Conservation (phyloP, 30 jellyfish, hydroid and myxozoan genomes). For the Chrysaora quinquecirrha region DNA sequence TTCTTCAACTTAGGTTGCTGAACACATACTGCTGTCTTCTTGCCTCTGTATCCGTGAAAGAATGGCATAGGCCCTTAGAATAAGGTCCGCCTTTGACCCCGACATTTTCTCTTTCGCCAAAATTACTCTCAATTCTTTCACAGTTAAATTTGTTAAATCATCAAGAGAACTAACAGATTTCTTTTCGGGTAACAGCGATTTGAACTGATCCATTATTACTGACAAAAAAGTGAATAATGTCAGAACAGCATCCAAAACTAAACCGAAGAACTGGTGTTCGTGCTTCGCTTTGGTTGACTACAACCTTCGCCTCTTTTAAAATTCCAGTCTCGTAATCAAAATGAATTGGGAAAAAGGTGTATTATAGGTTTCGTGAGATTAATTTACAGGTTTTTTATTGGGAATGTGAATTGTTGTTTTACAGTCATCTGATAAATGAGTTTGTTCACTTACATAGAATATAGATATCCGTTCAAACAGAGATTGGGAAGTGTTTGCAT, state of each 20-base stretch:
- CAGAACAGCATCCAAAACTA: neutral
- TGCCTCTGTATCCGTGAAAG: slow-evolving; percentile 15
- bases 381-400: too few relatives aligned
- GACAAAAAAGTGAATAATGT: too few relatives aligned
- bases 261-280: neutral
- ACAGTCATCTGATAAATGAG: too few relatives aligned
- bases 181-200: slow-evolving; percentile 18
- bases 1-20: slow-evolving; percentile 17
- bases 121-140: slow-evolving; percentile 24
- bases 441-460: too few relatives aligned
- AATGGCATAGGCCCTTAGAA: slow-evolving; percentile 50
- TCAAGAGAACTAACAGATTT: slow-evolving; percentile 17
- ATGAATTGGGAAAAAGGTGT: slow-evolving; percentile 28
- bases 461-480: too few relatives aligned
- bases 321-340: slow-evolving; percentile 28
- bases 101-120: slow-evolving; percentile 28
- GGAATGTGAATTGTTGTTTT: too few relatives aligned
- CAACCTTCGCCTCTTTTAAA: slow-evolving; percentile 49
- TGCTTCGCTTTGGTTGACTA: too few relatives aligned
- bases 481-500: too few relatives aligned
- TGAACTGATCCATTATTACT: too few relatives aligned
- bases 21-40: slow-evolving; percentile 22
- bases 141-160: slow-evolving; percentile 15
- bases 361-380: too few relatives aligned
- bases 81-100: slow-evolving; percentile 48